Evolutionary conservation across 2,888 invertebrate species (phyloP).

Genomic region (Scaptodrosophila latifasciaeformis): DNA sequence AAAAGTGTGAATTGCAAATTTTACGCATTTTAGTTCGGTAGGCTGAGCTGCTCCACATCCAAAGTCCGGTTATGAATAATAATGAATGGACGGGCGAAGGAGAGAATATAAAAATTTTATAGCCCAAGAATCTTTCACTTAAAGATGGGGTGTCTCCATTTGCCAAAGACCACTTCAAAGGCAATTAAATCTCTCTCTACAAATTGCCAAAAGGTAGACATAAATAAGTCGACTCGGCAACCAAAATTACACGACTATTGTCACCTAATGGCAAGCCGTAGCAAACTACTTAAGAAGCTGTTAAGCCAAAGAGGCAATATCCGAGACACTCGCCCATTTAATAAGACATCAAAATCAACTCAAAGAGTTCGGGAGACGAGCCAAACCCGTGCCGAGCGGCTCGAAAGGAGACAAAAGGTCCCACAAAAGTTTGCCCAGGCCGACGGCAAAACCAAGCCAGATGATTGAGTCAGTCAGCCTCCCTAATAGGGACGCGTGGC

Average conservation of each 20-base stretch:
- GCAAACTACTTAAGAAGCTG: slow-evolving; percentile 57
- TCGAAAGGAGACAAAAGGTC: too few species aligned
- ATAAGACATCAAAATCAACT: slow-evolving; percentile 64
- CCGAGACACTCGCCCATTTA: slow-evolving; percentile 43
- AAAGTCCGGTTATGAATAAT: slow-evolving; percentile 70
- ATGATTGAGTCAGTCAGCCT: slow-evolving; percentile 23
- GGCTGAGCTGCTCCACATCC: slow-evolving; percentile 42
- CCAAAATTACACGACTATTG: slow-evolving; percentile 36
- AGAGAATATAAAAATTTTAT: slow-evolving; percentile 23
- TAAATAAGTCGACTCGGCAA: slow-evolving; percentile 13
- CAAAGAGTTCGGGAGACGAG: slow-evolving; percentile 29
- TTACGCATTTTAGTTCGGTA: slow-evolving; percentile 40
- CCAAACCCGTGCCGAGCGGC: slow-evolving; percentile 1
- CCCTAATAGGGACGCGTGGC: slow-evolving; percentile 16
- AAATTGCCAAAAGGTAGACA: background rate
- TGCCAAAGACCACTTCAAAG: background rate
- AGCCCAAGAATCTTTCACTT: slow-evolving; percentile 2
- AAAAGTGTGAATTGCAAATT: slow-evolving; percentile 71
- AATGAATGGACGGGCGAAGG: slow-evolving; percentile 37
- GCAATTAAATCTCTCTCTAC: slow-evolving; percentile 12
- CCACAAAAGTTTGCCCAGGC: slow-evolving; percentile 54
- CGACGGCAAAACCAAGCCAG: slow-evolving; percentile 34
- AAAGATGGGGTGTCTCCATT: too few species aligned
- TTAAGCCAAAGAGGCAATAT: slow-evolving; percentile 42
- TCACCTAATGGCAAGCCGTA: slow-evolving; percentile 37